Percentiles rank a stretch among this genome's conserved stretches.
phyloP scores from a whole-genome alignment of 1,140 invertebrate genomes.

The Drosophila pseudoobscura region DNA sequence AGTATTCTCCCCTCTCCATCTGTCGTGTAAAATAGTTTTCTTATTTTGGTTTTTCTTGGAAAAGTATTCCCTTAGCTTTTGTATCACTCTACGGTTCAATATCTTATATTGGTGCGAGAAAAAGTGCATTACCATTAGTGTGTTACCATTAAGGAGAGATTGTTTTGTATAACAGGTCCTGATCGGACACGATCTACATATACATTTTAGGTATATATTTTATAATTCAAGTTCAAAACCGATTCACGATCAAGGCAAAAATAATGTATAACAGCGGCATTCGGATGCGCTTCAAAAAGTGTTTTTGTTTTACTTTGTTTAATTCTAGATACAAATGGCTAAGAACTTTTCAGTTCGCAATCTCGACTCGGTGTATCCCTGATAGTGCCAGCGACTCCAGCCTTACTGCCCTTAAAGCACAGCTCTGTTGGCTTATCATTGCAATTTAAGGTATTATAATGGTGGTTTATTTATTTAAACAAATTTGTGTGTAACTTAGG shows the following conservation, averaged over 20 bases:
- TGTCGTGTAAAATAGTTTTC: constrained; percentile 61
- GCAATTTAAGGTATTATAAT: constrained; percentile 37
- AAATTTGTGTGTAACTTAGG: constrained; percentile 64
- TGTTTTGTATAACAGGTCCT: constrained; percentile 34
- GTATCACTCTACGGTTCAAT: constrained; percentile 77
- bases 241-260: constrained; percentile 37
- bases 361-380: constrained; percentile 52
- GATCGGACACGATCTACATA: constrained; percentile 11
- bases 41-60: constrained; percentile 30
- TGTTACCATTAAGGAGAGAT: constrained; percentile 24
- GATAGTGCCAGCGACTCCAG: constrained; percentile 42
- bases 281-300: constrained; percentile 35
- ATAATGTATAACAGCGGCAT: constrained; percentile 36
- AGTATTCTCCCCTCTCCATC: constrained; percentile 7
- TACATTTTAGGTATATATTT: constrained; percentile 12
- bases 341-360: constrained; percentile 38
- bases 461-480: constrained; percentile 66
- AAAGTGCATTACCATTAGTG: constrained; percentile 51
- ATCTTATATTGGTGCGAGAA: constrained; percentile 77
- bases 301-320: constrained; percentile 1
- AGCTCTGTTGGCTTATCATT: constrained; percentile 29
- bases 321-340: constrained; percentile 40
- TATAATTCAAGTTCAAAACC: constrained; percentile 4
- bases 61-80: constrained; percentile 35
- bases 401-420: constrained; percentile 34